Evolutionary conservation across 2,797 vertebrate species (phyloP).

Genomic region (Halcyon chelicuti): DNA sequence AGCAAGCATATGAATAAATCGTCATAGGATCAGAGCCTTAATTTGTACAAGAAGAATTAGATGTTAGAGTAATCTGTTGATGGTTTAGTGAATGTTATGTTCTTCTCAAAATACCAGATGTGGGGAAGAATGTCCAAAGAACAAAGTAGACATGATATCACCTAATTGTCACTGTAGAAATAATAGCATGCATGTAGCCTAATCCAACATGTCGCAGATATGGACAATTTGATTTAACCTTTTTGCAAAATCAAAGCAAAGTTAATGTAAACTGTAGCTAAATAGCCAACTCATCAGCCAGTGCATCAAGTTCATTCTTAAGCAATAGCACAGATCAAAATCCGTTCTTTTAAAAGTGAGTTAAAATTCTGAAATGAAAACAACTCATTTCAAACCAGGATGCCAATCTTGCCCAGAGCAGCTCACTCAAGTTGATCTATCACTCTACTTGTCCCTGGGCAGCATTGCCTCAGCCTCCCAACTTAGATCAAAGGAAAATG

Average conservation of each 20-base stretch:
- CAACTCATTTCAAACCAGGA: background rate
- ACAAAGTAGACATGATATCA: slow-evolving; percentile 50
- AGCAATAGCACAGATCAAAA: background rate
- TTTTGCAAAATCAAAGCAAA: background rate
- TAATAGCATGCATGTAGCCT: background rate
- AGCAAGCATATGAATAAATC: slow-evolving; percentile 11
- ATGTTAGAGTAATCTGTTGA: background rate
- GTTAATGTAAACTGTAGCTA: background rate
- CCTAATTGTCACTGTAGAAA: slow-evolving; percentile 10
- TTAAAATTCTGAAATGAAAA: background rate
- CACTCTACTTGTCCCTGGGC: background rate
- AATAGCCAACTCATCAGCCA: background rate
- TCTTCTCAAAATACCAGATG: slow-evolving; percentile 45
- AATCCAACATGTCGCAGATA: background rate
- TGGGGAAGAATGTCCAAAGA: slow-evolving; percentile 25
- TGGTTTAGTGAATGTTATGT: background rate
- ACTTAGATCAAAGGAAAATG: background rate
- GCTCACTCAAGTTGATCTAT: background rate
- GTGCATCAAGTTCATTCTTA: background rate
- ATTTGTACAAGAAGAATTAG: slow-evolving; percentile 26
- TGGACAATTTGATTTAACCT: background rate
- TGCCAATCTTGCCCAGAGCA: background rate
- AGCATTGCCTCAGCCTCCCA: background rate
- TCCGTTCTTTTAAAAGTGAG: background rate
- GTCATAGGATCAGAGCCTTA: background rate